Conservation (phyloP, 2,888 invertebrate species). For the Mactromeris polynyma region DNA sequence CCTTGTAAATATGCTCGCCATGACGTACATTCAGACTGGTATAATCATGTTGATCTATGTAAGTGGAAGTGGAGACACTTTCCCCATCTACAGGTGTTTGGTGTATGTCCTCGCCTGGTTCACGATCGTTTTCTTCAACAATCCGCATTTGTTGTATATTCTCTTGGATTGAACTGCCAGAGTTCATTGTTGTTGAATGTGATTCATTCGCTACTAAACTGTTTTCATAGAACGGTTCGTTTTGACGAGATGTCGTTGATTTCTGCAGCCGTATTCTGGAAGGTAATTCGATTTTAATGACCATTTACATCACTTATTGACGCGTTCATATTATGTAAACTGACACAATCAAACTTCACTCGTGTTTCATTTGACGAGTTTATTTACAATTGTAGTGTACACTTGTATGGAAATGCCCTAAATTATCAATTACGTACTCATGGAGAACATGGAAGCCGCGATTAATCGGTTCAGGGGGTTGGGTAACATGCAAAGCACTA, state of each 20-base stretch:
- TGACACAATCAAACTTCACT: no score
- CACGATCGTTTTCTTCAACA: not conserved
- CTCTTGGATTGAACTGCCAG: not conserved
- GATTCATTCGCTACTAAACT: not conserved
- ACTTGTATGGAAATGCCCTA: no score
- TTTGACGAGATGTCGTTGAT: not conserved
- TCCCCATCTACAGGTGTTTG: not conserved
- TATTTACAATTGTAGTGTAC: no score
- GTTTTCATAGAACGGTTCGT: not conserved
- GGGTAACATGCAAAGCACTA: not conserved
- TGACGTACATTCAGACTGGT: not conserved
- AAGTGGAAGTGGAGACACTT: not conserved
- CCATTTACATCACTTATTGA: no score
- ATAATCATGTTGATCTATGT: not conserved
- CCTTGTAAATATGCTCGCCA: not conserved
- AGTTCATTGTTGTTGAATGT: not conserved
- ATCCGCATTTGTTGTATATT: not conserved
- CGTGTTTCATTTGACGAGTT: not conserved
- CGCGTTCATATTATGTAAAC: no score
- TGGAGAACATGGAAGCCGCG: no score
- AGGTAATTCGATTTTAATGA: no score
- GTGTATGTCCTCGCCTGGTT: not conserved
- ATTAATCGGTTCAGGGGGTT: not conserved
- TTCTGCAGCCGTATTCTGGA: not conserved
- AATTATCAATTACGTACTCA: no score